Evolutionary conservation across 1,140 invertebrate species (phyloP).

Genomic region (Mesaphorura yosii): DNA sequence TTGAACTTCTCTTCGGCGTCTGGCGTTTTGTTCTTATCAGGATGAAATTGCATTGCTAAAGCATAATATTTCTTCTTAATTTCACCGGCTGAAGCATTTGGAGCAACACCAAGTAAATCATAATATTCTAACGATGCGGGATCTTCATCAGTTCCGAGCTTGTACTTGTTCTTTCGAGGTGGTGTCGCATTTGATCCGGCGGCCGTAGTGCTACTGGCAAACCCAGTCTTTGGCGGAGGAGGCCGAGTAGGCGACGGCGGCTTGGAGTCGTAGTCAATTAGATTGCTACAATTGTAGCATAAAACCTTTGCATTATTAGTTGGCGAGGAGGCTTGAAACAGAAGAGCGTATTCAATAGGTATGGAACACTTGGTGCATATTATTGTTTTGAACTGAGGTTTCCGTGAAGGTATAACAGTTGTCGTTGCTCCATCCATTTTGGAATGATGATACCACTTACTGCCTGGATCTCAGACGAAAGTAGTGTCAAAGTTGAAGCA

Average conservation of each 20-base stretch:
- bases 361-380: constrained; percentile 19
- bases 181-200: neutral
- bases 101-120: constrained; percentile 39
- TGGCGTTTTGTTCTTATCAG: constrained; percentile 31
- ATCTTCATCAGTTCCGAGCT: constrained; percentile 26
- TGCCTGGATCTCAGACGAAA: no score
- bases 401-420: constrained; percentile 18
- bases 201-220: neutral
- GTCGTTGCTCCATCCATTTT: no score
- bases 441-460: no score
- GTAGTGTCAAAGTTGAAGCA: no score
- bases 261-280: constrained; percentile 15
- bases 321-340: neutral
- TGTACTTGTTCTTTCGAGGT: constrained; percentile 12
- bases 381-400: constrained; percentile 24
- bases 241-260: neutral
- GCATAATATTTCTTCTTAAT: constrained; percentile 44
- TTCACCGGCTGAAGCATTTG: constrained; percentile 36
- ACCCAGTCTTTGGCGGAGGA: neutral
- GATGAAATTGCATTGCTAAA: constrained; percentile 34
- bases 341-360: constrained; percentile 18
- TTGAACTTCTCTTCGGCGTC: constrained; percentile 32
- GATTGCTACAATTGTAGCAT: constrained; percentile 23
- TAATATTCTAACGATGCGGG: constrained; percentile 38
- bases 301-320: constrained; percentile 7